These are phyloP conservation scores for Tethya wilhelma DNA, from an alignment of 37 sponge, comb jelly and placozoan species.

Conservation along the genomic window DNA sequence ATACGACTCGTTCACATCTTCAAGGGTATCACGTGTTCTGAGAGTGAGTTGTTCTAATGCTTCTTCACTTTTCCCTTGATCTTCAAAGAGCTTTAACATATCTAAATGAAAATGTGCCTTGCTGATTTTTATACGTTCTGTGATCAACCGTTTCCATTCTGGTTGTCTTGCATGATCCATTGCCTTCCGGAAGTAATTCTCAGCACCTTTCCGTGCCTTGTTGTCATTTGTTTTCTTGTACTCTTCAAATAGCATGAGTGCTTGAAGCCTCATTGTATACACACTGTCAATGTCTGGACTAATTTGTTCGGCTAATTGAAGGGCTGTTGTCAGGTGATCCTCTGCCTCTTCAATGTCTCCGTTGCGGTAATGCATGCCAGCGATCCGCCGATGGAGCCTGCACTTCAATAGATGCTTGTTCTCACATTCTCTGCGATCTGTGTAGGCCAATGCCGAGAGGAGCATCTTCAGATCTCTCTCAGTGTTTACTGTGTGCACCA, in stretches of 20 bases:
- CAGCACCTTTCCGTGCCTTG: slow-evolving; percentile 11
- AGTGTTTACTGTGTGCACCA: slow-evolving; percentile 45
- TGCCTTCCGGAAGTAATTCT: slow-evolving; percentile 20
- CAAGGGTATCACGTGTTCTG: slow-evolving; percentile 30
- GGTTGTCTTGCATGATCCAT: slow-evolving; percentile 30
- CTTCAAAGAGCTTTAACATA: slow-evolving; percentile 5
- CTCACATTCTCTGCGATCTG: slow-evolving; percentile 20
- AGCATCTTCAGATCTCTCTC: slow-evolving; percentile 34
- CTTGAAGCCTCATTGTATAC: slow-evolving; percentile 35
- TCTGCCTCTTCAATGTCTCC: slow-evolving; percentile 12
- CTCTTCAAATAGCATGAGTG: slow-evolving; percentile 43
- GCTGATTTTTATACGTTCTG: slow-evolving; percentile 50
- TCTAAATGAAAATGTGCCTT: slow-evolving; percentile 52
- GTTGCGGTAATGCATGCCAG: slow-evolving; percentile 38
- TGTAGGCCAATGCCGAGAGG: slow-evolving; percentile 25
- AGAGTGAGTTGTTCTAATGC: slow-evolving; percentile 4
- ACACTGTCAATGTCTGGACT: slow-evolving; percentile 35
- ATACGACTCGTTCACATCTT: slow-evolving; percentile 20
- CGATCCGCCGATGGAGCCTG: slow-evolving; percentile 19
- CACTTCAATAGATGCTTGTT: slow-evolving; percentile 29
- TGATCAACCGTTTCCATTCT: slow-evolving; percentile 24
- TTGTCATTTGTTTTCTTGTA: slow-evolving; percentile 20
- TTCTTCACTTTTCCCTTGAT: slow-evolving; percentile 1
- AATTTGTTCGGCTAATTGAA: slow-evolving; percentile 27
- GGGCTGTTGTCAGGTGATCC: slow-evolving; percentile 12